Evolutionary conservation across 2,888 invertebrate species (phyloP), one percentile per base, ranked within the genome.

Genomic region (Drosophila eohydei): DNA sequence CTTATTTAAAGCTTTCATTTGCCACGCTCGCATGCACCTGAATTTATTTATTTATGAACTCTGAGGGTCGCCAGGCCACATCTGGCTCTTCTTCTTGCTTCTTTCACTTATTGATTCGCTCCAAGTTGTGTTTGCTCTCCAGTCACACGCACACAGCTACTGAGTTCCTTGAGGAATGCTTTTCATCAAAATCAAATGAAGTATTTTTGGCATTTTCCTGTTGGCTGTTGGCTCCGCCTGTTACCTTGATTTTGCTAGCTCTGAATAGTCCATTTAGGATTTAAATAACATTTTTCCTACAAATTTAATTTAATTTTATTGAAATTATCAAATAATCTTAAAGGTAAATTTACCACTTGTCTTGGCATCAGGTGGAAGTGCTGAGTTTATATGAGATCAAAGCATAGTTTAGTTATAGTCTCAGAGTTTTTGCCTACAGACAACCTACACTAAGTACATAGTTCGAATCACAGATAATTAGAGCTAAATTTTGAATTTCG

Each of bases 91-190:
- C 36, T 12, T 7, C 41, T 3, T 8, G n/a, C 26, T 14, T 64
- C 80, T 74, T 80, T 52, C 32, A 65, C 16, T 32, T 86, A 85
- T 88, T 88, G 83, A 82, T 83, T 88, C 55, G 41, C 74, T 40
- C 21, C 30, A 41, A 40, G 40, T 51, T 26, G 32, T 71, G 50
- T 55, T 66, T 64, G 43, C 76, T 46, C 61, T 50, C 36, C 34
- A 41, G 43, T 44, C 54, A 52, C 64, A 40, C 28, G 26, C 43
- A 56, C 52, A 30, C 38, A 52, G 28, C 6, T 12, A 0, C 40
- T 14, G 16, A 21, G 32, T 12, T 56, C 21, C 32, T 32, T 43
- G 2, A 56, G 32, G 41, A 56, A 56, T 43, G 55, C 55, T 56
- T 34, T 56, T 56, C 56, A 56, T 40, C 40, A 40, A 21, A 54